Percentiles rank a stretch among this genome's conserved stretches.
Conservation (phyloP, 2,888 invertebrate species). For the Chalcis sispes region DNA sequence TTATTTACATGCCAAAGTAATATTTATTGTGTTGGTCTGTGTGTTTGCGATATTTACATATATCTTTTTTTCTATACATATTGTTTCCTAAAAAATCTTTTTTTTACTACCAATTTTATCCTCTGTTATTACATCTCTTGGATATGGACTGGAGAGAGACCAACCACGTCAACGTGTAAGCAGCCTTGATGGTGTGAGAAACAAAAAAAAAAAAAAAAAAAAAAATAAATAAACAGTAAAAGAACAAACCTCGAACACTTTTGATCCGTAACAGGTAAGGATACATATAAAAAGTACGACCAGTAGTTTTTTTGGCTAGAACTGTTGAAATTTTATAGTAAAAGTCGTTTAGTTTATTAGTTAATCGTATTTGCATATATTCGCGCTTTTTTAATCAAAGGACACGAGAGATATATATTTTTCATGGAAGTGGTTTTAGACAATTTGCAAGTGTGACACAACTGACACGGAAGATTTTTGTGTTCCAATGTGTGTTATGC, state of each 20-base stretch:
- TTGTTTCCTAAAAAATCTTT: slow-evolving; percentile 33
- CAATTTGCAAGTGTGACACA: slow-evolving; percentile 58
- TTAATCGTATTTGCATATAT: slow-evolving; percentile 55
- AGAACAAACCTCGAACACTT: neutral
- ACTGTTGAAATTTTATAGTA: slow-evolving; percentile 56
- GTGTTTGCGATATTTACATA: slow-evolving; percentile 60
- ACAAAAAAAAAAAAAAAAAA: slow-evolving; percentile 5
- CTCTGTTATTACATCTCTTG: slow-evolving; percentile 42
- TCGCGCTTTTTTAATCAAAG: slow-evolving; percentile 55
- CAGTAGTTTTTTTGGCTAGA: slow-evolving; percentile 56
- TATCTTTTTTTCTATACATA: slow-evolving; percentile 55
- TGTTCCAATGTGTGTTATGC: slow-evolving; percentile 19
- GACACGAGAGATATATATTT: slow-evolving; percentile 53
- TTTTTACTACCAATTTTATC: slow-evolving; percentile 36
- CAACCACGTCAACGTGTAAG: slow-evolving; percentile 14
- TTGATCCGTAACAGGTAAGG: slow-evolving; percentile 49
- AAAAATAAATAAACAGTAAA: no score
- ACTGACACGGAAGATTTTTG: slow-evolving; percentile 28
- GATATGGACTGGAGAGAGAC: slow-evolving; percentile 20
- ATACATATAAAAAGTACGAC: slow-evolving; percentile 39
- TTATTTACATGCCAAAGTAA: slow-evolving; percentile 67
- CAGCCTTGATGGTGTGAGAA: slow-evolving; percentile 7
- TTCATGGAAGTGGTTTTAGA: slow-evolving; percentile 57
- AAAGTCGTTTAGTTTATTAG: slow-evolving; percentile 57
- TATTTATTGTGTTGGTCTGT: slow-evolving; percentile 61